These are phyloP conservation scores for Tachystola acroxantha DNA, from an alignment of 2,888 invertebrate genomes.

Conservation along the genomic window DNA sequence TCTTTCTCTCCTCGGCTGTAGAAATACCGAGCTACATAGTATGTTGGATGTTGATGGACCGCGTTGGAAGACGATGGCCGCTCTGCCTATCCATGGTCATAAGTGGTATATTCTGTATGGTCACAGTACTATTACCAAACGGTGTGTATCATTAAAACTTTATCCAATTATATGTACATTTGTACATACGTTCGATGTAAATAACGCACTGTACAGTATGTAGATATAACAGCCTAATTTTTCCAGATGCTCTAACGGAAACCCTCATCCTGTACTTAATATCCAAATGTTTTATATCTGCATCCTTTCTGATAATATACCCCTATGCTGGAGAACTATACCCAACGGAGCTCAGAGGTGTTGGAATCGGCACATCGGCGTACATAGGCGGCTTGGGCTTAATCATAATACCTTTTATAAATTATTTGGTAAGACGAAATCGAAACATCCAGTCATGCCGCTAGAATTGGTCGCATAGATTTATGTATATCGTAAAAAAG, in stretches of 20 bases:
- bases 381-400: constrained; percentile 94
- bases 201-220: constrained; percentile 2
- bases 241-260: constrained; percentile 84
- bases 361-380: constrained; percentile 94
- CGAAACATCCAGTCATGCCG: too few relatives aligned
- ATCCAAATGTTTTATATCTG: constrained; percentile 93
- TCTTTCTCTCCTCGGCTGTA: constrained; percentile 90
- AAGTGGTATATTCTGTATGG: constrained; percentile 90
- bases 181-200: too few relatives aligned
- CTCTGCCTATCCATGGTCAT: constrained; percentile 90
- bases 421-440: constrained; percentile 85
- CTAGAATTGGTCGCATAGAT: too few relatives aligned
- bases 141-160: constrained; percentile 64
- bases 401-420: constrained; percentile 93
- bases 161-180: too few relatives aligned
- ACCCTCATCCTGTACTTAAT: constrained; percentile 87
- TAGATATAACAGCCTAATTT: constrained; percentile 16
- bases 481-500: too few relatives aligned
- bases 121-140: constrained; percentile 88
- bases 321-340: constrained; percentile 95
- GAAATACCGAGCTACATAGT: constrained; percentile 93
- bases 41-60: constrained; percentile 94
- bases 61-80: constrained; percentile 93
- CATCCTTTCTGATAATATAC: constrained; percentile 94
- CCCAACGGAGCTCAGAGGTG: constrained; percentile 92